phyloP scores from a whole-genome alignment of 2,888 invertebrate species.

The Catocala fraxini region DNA sequence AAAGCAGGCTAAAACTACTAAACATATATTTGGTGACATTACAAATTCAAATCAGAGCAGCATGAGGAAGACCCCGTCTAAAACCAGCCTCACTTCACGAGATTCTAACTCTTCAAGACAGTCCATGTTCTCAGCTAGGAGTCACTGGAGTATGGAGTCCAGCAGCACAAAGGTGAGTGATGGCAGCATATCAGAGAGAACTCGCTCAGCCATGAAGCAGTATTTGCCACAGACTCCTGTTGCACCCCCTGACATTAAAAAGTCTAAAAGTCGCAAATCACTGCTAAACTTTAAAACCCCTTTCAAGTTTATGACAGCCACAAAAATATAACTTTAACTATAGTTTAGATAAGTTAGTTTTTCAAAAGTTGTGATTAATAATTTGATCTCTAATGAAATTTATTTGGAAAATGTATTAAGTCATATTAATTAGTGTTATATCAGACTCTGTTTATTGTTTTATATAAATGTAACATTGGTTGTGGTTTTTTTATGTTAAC shows the following conservation, averaged over 20 bases:
- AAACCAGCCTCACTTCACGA: constrained; percentile 73
- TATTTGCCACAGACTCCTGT: constrained; percentile 66
- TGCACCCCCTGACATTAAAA: constrained; percentile 70
- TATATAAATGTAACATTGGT: constrained; percentile 46
- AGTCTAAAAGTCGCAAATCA: constrained; percentile 76
- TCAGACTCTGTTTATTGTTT: constrained; percentile 4
- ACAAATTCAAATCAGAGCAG: constrained; percentile 72
- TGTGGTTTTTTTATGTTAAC: constrained; percentile 52
- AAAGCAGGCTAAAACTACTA: constrained; percentile 73
- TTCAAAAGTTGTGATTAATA: constrained; percentile 36
- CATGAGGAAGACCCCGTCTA: constrained; percentile 78
- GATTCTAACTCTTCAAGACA: constrained; percentile 68
- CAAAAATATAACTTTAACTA: constrained; percentile 62
- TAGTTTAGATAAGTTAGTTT: constrained; percentile 14
- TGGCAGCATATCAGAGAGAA: constrained; percentile 62
- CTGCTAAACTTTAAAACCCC: constrained; percentile 83
- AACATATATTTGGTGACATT: constrained; percentile 70
- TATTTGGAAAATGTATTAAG: constrained; percentile 15
- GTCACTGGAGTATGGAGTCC: constrained; percentile 72
- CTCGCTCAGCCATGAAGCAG: constrained; percentile 62
- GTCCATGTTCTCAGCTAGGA: constrained; percentile 67
- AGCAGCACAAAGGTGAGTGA: constrained; percentile 61
- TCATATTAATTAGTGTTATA: constrained; percentile 6
- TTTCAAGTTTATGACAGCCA: constrained; percentile 80
- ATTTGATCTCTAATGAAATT: constrained; percentile 49